Conservation (phyloP, 2,113 vertebrate species). For the Struthio camelus region DNA sequence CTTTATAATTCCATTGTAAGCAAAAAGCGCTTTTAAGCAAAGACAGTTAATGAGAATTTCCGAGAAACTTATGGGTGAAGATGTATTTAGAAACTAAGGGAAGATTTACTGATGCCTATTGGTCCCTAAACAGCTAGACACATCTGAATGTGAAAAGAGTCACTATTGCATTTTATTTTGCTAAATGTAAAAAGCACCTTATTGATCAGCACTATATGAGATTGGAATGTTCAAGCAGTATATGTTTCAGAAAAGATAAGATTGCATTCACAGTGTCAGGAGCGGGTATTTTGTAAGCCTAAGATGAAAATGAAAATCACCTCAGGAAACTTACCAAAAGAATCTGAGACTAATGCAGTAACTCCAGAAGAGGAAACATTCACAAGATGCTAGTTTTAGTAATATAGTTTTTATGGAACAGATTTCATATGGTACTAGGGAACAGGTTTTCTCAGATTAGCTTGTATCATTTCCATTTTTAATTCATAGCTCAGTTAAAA, state of each 20-base stretch:
- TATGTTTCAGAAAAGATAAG: neutral
- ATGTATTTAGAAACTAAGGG: neutral
- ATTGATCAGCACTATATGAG: neutral
- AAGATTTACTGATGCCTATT: neutral
- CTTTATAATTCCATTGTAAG: neutral
- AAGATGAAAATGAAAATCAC: conserved; percentile 44
- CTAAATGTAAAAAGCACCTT: neutral
- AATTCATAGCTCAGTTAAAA: conserved; percentile 17
- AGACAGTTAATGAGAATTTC: neutral
- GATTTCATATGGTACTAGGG: neutral
- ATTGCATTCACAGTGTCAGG: conserved; percentile 7
- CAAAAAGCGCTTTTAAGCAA: neutral
- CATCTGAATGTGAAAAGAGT: neutral
- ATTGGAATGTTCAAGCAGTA: neutral
- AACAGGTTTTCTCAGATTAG: conserved; percentile 45
- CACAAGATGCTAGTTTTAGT: conserved; percentile 7
- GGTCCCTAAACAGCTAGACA: neutral
- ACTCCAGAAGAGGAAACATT: conserved; percentile 15
- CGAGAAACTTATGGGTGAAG: neutral
- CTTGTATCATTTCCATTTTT: conserved; percentile 37
- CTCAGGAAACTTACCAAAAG: conserved; percentile 33
- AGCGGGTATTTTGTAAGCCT: neutral
- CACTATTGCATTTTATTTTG: neutral
- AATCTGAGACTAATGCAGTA: conserved; percentile 1
- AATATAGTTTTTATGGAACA: neutral